Evolutionary conservation across 1,140 invertebrate species (phyloP), one percentile per base, ranked within the genome.

Genomic region (Brachionus sp.): DNA sequence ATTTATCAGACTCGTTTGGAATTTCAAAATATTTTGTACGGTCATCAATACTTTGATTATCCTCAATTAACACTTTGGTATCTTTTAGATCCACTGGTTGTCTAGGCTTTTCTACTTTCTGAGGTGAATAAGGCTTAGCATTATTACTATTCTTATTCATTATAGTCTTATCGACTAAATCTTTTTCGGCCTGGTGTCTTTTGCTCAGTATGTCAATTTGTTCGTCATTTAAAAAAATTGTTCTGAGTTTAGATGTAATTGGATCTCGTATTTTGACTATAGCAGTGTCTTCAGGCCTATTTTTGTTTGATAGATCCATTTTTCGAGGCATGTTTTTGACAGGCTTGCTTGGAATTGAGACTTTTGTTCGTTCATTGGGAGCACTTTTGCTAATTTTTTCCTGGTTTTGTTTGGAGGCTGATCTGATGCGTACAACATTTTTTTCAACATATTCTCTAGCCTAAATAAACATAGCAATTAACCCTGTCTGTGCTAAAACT

Each of bases 191-290:
- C 37, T 37, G 66, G 19, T 80, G 77, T 33, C 77, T 9, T 62
- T 80, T 80, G 19, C 77, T 62, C 33, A 80, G 19, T 42, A 35
- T 33, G 13, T 80, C 77, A 35, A 80, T 80, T 42, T 80, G 77
- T 13, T 57, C 19, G 19, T 80, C 77, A 35, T 80, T 80, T 62
- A 80, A 66, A 80, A 62, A 80, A n/a, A 80, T 57, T 23, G 77
- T 80, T 44, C 50, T 35, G 6, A 62, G 6, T 80, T 62, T 80
- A 42, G 50, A 62, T 80, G 77, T 62, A 66, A 80, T 35, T 42
- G 77, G 77, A 10, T 80, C 77, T 23, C 77, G 7, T 39, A 80
- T 80, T 57, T 44, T 57, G 7, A 80, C 50, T 37, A 80, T 66
- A 35, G 77, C 62, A 9, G 77, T 80, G 9, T 80, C 50, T 12